Evolutionary conservation across 1,140 invertebrate genomes (phyloP).

Genomic region (Drosophila asahinai): DNA sequence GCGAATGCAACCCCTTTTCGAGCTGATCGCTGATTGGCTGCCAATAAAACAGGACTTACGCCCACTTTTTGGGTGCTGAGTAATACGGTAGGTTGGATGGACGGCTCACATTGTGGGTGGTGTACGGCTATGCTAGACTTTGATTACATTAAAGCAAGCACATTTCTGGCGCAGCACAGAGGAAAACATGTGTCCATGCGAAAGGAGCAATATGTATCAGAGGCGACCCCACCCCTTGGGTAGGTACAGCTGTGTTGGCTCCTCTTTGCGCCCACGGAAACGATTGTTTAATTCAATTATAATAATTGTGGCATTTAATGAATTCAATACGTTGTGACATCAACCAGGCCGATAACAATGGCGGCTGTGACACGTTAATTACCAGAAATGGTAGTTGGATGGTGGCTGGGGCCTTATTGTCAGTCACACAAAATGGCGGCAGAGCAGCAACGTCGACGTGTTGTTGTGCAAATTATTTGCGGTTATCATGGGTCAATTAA

Average conservation of each 20-base stretch:
- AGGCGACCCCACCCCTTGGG: constrained; percentile 8
- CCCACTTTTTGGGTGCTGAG: constrained; percentile 17
- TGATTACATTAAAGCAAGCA: constrained; percentile 78
- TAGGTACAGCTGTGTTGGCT: constrained; percentile 64
- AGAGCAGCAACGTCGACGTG: constrained; percentile 12
- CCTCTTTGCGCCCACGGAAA: constrained; percentile 31
- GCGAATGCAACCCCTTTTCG: constrained; percentile 15
- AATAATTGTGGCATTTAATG: constrained; percentile 85
- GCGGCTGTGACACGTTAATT: constrained; percentile 84
- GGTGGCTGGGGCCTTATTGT: constrained; percentile 13
- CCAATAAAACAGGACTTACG: constrained; percentile 11
- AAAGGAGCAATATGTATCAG: constrained; percentile 25
- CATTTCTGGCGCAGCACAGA: constrained; percentile 35
- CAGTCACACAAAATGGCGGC: constrained; percentile 39
- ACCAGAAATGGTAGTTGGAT: constrained; percentile 43
- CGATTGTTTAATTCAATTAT: constrained; percentile 84
- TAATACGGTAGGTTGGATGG: neutral
- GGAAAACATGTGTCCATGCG: constrained; percentile 27
- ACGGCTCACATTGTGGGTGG: constrained; percentile 22
- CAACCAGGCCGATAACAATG: constrained; percentile 67
- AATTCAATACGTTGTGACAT: constrained; percentile 60
- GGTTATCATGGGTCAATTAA: constrained; percentile 70
- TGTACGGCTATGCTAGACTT: constrained; percentile 58
- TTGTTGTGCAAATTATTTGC: constrained; percentile 68
- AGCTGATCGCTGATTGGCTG: constrained; percentile 21